A percentile compares a stretch with the other conserved stretches of the same genome.
phyloP scores from a whole-genome alignment of 2,888 invertebrate genomes.

The Kryphioiulus occultus region DNA sequence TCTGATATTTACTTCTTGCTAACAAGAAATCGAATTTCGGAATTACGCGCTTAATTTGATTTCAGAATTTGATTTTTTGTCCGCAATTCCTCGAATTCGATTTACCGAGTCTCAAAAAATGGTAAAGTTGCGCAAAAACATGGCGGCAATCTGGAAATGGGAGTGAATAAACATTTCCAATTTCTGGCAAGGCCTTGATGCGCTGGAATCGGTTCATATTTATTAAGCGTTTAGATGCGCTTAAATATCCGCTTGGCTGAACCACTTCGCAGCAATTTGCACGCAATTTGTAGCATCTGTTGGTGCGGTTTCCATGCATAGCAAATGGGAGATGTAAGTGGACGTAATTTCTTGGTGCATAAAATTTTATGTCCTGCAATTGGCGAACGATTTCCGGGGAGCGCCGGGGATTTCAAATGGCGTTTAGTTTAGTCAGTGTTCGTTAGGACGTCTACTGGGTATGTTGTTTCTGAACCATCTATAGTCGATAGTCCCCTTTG shows the following conservation, averaged over 20 bases:
- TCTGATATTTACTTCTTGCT: background rate
- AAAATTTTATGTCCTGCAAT: constrained; percentile 23
- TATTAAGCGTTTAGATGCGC: constrained; percentile 25
- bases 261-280: constrained; percentile 31
- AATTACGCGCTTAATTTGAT: background rate
- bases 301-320: constrained; percentile 26
- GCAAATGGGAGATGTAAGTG: constrained; percentile 31
- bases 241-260: constrained; percentile 31
- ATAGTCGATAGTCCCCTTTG: background rate
- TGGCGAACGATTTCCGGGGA: constrained; percentile 33
- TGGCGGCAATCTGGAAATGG: background rate
- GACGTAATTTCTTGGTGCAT: constrained; percentile 32
- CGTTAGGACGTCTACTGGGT: background rate
- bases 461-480: background rate
- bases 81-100: background rate
- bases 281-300: constrained; percentile 35
- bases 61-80: background rate
- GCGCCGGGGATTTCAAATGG: background rate
- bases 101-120: background rate
- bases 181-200: background rate
- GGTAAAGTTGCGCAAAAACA: background rate
- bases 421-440: background rate
- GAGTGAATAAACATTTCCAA: background rate
- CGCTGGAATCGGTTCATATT: background rate
- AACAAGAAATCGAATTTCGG: background rate